These are phyloP conservation scores for Ptilorrhoa leucosticta DNA, from an alignment of 2,113 vertebrate species.

Conservation along the genomic window DNA sequence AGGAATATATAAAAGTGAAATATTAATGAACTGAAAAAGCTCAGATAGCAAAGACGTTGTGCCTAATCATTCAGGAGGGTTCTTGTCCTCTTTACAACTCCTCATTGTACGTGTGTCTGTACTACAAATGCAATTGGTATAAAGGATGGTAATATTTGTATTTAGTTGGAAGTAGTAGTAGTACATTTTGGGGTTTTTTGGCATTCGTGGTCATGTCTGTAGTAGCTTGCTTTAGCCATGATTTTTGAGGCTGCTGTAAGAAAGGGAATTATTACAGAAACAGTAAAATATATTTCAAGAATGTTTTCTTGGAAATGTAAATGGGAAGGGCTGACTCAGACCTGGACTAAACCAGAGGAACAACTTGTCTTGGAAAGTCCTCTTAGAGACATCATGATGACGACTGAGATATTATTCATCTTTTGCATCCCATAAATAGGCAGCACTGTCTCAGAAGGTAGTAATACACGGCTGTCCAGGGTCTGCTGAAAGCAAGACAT, in stretches of 20 bases:
- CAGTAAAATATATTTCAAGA: not conserved
- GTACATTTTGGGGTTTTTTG: not conserved
- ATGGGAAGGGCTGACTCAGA: not conserved
- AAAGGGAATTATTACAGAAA: not conserved
- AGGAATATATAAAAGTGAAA: slow-evolving; percentile 68
- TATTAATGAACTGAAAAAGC: slow-evolving; percentile 65
- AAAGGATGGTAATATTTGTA: not conserved
- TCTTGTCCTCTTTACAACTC: not conserved
- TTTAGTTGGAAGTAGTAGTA: not conserved
- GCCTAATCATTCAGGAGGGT: not conserved
- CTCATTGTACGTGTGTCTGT: not conserved
- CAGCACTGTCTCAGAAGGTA: not conserved
- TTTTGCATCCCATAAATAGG: not conserved
- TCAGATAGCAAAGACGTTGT: slow-evolving; percentile 11
- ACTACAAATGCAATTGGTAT: not conserved
- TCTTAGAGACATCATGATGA: not conserved
- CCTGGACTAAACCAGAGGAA: not conserved
- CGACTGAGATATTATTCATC: not conserved
- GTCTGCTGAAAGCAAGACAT: rapidly evolving
- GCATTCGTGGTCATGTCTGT: not conserved
- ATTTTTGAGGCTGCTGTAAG: not conserved
- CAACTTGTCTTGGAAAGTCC: not conserved
- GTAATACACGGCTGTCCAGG: not conserved
- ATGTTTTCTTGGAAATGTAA: not conserved
- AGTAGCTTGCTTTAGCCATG: not conserved